phyloP scores from a whole-genome alignment of 2,888 invertebrate genomes.

The Cistogaster globosa region DNA sequence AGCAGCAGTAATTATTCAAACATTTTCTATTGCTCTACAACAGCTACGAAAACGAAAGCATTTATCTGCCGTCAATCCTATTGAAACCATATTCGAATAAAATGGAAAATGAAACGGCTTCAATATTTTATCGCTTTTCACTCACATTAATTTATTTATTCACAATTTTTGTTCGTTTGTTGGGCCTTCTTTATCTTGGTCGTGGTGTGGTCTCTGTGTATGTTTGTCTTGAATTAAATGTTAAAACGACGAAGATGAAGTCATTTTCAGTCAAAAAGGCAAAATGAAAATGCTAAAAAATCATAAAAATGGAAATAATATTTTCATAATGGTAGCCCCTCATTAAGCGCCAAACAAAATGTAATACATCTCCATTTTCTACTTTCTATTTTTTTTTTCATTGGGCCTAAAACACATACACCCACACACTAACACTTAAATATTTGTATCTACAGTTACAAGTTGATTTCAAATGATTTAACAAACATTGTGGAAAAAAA shows the following conservation, averaged over 20 bases:
- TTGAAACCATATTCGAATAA: neutral
- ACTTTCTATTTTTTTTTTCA: neutral
- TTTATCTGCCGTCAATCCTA: slow-evolving; percentile 37
- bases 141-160: slow-evolving; percentile 39
- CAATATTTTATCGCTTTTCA: slow-evolving; percentile 36
- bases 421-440: neutral
- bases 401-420: slow-evolving; percentile 39
- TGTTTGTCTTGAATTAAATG: slow-evolving; percentile 40
- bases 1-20: too few relatives aligned
- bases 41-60: too few relatives aligned
- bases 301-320: slow-evolving; percentile 67
- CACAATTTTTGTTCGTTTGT: slow-evolving; percentile 6
- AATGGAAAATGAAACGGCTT: slow-evolving; percentile 28
- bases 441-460: neutral
- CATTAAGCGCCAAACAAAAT: slow-evolving; percentile 70
- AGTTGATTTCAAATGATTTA: slow-evolving; percentile 23
- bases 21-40: too few relatives aligned
- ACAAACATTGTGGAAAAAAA: slow-evolving; percentile 26
- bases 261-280: slow-evolving; percentile 63
- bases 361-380: slow-evolving; percentile 61
- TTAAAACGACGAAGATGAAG: slow-evolving; percentile 49
- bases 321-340: slow-evolving; percentile 69
- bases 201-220: neutral
- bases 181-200: slow-evolving; percentile 40
- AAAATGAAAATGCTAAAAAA: slow-evolving; percentile 48